Base-by-base conservation (phyloP, 1,140 invertebrate genomes). In the Cydia fagiglandana region DNA sequence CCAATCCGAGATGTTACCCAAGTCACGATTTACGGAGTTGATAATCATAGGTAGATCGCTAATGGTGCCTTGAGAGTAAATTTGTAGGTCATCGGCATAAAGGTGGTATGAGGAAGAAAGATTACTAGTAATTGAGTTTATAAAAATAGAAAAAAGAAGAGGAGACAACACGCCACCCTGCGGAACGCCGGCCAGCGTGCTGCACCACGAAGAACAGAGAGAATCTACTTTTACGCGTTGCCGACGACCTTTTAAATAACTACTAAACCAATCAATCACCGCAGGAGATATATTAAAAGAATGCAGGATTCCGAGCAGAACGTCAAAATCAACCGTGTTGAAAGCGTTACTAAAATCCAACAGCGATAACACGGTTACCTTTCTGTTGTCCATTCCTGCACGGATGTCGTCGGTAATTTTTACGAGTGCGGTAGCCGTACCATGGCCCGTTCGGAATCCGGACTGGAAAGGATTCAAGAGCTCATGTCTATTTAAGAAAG, bases 401-500 rank as follows among this genome's bases (percentile, higher is more conserved):
- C 64, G 64, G 13, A 64, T 64, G 24, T 64, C 64, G 20, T 64
- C 64, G 13, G 64, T 64, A 20, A 64, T 64, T 28, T 64, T 64
- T n/a, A 64, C 10, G 17, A 64, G 24, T 10, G 64, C 24, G 24
- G 64, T 64, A 64, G 24, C 17, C 64, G 64, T 64, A 28, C 64
- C 20, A 28, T 64, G 64, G 20, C 64, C 64, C 13, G 64, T 13
- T n/a, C 64, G n/a, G 24, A 64, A 64, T 0, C 64, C 64, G 20
- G 64, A 64, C 17, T 64, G 64, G 24, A 64, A 17, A 10, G 17
- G 24, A 17, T 20, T 64, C 10, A 64, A 10, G 17, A 20, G 24
- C 9, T 64, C 24, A 64, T 64, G 13, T 13, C 47, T 12, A 13
- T 12, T 50, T 50, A 50, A 50, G n/a, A 50, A 50, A 50, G 47